These are phyloP conservation scores for Hepsetus odoe DNA, from an alignment of 2,113 vertebrate species.

Conservation along the genomic window DNA sequence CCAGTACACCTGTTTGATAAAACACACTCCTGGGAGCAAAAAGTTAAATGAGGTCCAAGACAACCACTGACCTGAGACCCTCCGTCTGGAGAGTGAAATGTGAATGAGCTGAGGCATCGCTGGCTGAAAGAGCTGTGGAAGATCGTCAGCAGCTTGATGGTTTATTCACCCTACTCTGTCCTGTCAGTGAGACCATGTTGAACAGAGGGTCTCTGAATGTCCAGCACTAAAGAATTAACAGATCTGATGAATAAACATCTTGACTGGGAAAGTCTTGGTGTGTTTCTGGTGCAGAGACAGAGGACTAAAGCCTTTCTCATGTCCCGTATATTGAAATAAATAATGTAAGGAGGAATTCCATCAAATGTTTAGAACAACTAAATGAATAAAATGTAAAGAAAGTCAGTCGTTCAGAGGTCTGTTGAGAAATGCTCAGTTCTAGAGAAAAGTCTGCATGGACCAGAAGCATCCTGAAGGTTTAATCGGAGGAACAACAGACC, in stretches of 20 bases:
- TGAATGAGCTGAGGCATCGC: too few species aligned
- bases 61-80: accelerated
- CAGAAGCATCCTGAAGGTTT: too few species aligned
- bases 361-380: too few species aligned
- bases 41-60: slow-evolving; percentile 62
- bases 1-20: slow-evolving; percentile 97
- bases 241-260: slow-evolving; percentile 52
- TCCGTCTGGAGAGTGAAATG: not conserved
- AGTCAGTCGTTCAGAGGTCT: too few species aligned
- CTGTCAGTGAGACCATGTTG: slow-evolving; percentile 12
- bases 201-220: slow-evolving; percentile 54
- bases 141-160: not conserved
- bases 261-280: slow-evolving; percentile 56
- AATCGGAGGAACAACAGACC: too few species aligned
- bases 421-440: too few species aligned
- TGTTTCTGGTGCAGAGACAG: too few species aligned
- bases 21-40: slow-evolving; percentile 82
- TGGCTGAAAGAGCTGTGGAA: not conserved
- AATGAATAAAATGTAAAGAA: too few species aligned
- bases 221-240: not conserved
- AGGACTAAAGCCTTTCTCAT: too few species aligned
- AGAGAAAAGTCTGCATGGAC: too few species aligned
- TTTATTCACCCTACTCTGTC: not conserved
- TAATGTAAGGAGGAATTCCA: too few species aligned
- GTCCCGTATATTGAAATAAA: too few species aligned